Base-by-base conservation (phyloP, 1,140 invertebrate genomes). In the Drosophila ohnishii region DNA sequence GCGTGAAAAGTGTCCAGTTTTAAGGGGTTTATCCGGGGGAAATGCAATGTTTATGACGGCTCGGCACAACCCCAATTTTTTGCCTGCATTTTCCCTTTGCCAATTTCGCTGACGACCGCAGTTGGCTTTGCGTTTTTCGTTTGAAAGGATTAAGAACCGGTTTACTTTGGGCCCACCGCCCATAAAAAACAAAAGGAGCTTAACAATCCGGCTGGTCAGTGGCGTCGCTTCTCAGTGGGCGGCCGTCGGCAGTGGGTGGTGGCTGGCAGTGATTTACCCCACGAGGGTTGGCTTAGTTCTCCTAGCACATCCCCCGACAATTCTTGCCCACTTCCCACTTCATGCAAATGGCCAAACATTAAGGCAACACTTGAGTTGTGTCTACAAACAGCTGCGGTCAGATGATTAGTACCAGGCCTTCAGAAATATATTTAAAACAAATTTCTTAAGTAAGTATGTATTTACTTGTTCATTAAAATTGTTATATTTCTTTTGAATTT, bases 341-440 rank as follows among this genome's bases (percentile, higher is more conserved):
- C 75, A 78, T 77, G 64, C 75, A 75, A 77, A 77, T 77, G 73
- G 75, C 74, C 75, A 78, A 78, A 78, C 75, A 78, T 78, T 78
- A 78, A 53, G 59, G 75, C 64, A 62, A 78, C 75, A 78, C 75
- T 78, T 72, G 60, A 77, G 58, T 51, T 77, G 73, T 62, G 64
- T 77, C 60, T 58, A 67, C 61, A 53, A 35, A 65, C 65, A 69
- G 47, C 30, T 11, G 63, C 13, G 65, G 47, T 6, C 61, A 44
- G 9, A 0, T 1, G 0, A 22, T 10, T 44, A 55, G 65, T 30
- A 6, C 16, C 30, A 25, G 10, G 2, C 13, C 14, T 5, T 11
- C 6, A 0, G 3, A 22, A 14, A 22, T 55, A 1, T n/a, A 2
- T 48, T 8, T n/a, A 47, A 47, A 48, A 28, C 5, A n/a, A 5